A percentile compares a stretch with the other conserved stretches of the same genome.
phyloP scores from a whole-genome alignment of 2,113 vertebrate genomes.

The Microtus ochrogaster region DNA sequence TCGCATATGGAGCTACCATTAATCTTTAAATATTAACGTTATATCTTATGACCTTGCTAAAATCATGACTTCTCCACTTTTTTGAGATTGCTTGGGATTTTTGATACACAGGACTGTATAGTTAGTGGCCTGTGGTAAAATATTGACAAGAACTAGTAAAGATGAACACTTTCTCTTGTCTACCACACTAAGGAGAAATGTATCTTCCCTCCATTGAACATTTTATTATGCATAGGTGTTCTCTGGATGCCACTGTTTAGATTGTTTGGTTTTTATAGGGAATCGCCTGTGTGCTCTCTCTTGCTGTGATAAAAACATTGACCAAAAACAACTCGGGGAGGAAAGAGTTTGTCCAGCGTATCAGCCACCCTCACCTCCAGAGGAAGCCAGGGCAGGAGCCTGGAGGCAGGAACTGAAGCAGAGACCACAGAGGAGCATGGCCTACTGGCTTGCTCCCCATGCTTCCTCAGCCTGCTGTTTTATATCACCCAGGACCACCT shows the following conservation, averaged over 20 bases:
- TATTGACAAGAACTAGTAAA: constrained; percentile 1
- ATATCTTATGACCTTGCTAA: background rate
- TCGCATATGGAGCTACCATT: background rate
- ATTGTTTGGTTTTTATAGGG: background rate
- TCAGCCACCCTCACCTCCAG: background rate
- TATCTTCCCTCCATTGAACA: background rate
- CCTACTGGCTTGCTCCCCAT: background rate
- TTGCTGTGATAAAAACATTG: background rate
- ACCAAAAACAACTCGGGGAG: background rate
- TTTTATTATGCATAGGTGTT: background rate
- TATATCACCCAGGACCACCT: background rate
- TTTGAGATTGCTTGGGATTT: constrained; percentile 38
- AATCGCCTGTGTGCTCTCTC: background rate
- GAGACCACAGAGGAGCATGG: background rate
- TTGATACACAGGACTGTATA: background rate
- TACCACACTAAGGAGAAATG: background rate
- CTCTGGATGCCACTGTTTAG: background rate
- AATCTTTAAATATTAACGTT: constrained; percentile 7
- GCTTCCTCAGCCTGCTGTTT: background rate
- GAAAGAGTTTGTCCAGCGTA: background rate
- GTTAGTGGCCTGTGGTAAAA: background rate
- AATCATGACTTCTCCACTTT: background rate
- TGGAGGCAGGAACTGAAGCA: background rate
- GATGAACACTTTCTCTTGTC: background rate
- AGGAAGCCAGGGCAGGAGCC: background rate